Conservation (phyloP, 1,140 invertebrate species). For the Calosoma granatense region DNA sequence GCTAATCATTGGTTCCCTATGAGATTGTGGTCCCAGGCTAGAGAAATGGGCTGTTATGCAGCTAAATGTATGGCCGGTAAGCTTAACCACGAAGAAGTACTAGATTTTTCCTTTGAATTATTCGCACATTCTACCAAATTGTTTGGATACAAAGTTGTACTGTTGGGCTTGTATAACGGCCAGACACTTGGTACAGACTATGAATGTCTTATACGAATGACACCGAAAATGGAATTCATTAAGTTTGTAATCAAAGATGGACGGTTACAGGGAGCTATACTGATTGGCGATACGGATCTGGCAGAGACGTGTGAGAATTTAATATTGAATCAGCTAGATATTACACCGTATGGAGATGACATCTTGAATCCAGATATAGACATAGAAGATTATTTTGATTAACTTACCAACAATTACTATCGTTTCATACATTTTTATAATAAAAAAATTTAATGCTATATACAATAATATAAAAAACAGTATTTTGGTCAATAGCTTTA, state of each 20-base stretch:
- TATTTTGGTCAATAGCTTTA: too few relatives aligned
- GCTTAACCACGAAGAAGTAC: slow-evolving; percentile 45
- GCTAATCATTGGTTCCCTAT: slow-evolving; percentile 92
- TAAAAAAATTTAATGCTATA: too few relatives aligned
- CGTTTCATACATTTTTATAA: too few relatives aligned
- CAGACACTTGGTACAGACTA: slow-evolving; percentile 77
- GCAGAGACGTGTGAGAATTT: slow-evolving; percentile 99
- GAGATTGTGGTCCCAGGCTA: slow-evolving; percentile 94
- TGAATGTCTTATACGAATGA: slow-evolving; percentile 79
- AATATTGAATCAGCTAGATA: slow-evolving; percentile 89
- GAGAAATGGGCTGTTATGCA: slow-evolving; percentile 93
- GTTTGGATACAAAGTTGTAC: slow-evolving; percentile 89
- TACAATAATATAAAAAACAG: too few relatives aligned
- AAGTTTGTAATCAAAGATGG: slow-evolving; percentile 84
- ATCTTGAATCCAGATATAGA: slow-evolving; percentile 92
- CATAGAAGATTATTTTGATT: slow-evolving; percentile 99
- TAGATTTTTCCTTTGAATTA: slow-evolving; percentile 95
- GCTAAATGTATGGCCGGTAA: slow-evolving; percentile 78
- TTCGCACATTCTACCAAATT: slow-evolving; percentile 94
- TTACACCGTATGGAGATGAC: slow-evolving; percentile 81
- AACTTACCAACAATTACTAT: too few relatives aligned
- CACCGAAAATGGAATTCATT: slow-evolving; percentile 75
- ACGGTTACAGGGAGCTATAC: slow-evolving; percentile 80
- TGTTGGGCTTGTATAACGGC: slow-evolving; percentile 90
- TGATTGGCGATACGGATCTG: slow-evolving; percentile 94